Evolutionary conservation across 2,113 vertebrate genomes (phyloP).

Genomic region (zebrafish (Danio rerio)): DNA sequence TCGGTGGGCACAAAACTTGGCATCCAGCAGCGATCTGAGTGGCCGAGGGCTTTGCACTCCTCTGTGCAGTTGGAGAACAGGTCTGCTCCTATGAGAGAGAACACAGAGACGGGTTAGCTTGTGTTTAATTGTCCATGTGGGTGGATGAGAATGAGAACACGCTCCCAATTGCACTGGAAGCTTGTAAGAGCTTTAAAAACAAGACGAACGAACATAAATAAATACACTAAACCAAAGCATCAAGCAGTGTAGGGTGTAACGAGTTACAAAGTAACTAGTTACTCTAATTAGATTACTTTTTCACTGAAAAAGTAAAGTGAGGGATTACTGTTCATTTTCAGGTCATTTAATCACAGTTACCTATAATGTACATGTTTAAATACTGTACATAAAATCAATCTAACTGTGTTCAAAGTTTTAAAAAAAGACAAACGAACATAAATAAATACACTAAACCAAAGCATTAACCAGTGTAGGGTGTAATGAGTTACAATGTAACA

Average conservation of each 20-base stretch:
- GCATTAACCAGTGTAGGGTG: not conserved
- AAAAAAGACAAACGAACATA: conserved; percentile 1
- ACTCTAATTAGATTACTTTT: no score
- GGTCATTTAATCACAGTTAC: no score
- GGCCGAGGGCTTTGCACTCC: conserved; percentile 98
- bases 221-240: conserved; percentile 10
- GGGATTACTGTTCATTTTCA: no score
- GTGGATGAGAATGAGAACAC: conserved; percentile 17
- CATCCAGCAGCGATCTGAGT: conserved; percentile 99
- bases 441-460: conserved; percentile 2
- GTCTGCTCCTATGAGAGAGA: conserved; percentile 82
- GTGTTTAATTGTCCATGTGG: conserved; percentile 19
- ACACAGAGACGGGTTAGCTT: conserved; percentile 61
- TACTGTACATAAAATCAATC: no score
- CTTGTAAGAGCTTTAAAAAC: not conserved
- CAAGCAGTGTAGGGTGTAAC: not conserved
- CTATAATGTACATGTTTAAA: no score
- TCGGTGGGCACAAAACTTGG: conserved; percentile 94
- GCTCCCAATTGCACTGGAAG: not conserved
- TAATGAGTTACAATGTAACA: no score
- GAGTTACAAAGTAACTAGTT: no score
- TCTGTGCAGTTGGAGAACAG: conserved; percentile 99
- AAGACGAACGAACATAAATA: not conserved
- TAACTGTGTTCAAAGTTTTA: not conserved
- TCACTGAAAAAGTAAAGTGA: no score